A percentile compares a stretch with the other conserved stretches of the same genome.
Evolutionary conservation across 2,113 vertebrate species (phyloP).

Genomic region (Corythaeola cristata): DNA sequence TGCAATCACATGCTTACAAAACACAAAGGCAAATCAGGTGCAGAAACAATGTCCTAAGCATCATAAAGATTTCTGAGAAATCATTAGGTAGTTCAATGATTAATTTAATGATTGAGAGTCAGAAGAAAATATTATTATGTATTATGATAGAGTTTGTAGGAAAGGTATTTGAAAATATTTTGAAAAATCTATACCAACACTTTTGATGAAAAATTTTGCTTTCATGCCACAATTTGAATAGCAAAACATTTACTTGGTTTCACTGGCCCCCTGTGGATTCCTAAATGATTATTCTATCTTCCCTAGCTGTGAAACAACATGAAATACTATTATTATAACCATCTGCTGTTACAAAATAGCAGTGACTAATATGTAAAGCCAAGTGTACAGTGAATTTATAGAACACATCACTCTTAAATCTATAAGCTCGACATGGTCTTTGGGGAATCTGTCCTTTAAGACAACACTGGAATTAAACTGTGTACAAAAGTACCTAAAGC

Average conservation of each 20-base stretch:
- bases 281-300: slow-evolving; percentile 44
- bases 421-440: not conserved
- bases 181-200: not conserved
- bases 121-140: not conserved
- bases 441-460: not conserved
- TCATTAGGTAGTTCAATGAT: not conserved
- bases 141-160: not conserved
- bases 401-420: not conserved
- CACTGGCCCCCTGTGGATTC: slow-evolving; percentile 20
- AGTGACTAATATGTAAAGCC: slow-evolving; percentile 28
- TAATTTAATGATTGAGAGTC: not conserved
- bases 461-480: not conserved
- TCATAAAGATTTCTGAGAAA: not conserved
- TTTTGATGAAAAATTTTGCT: slow-evolving; percentile 15
- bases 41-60: not conserved
- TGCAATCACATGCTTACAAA: not conserved
- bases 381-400: not conserved
- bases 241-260: slow-evolving; percentile 49
- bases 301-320: not conserved
- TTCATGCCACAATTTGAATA: not conserved
- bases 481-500: not conserved
- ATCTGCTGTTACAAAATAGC: not conserved
- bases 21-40: not conserved
- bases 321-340: slow-evolving; percentile 23
- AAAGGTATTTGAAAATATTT: slow-evolving; percentile 24